phyloP scores from a whole-genome alignment of 1,140 invertebrate genomes.

The Heliconius eleuchia region DNA sequence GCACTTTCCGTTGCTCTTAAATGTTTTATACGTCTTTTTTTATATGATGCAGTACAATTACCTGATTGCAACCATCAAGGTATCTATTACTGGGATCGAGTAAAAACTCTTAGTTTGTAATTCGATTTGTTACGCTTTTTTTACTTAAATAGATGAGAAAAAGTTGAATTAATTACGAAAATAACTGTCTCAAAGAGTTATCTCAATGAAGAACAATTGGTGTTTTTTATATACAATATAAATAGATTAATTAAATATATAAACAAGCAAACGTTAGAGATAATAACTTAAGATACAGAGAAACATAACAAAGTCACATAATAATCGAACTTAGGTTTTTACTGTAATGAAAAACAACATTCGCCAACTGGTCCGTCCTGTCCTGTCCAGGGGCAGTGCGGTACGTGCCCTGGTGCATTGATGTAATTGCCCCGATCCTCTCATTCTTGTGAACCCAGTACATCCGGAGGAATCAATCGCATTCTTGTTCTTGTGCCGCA shows the following conservation, averaged over 20 bases:
- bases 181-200: neutral
- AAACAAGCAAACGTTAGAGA: neutral
- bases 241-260: neutral
- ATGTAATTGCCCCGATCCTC: slow-evolving; percentile 61
- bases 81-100: slow-evolving; percentile 22
- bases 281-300: neutral
- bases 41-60: slow-evolving; percentile 30
- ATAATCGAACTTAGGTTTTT: slow-evolving; percentile 9
- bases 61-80: slow-evolving; percentile 16
- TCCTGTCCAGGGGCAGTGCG: slow-evolving; percentile 25
- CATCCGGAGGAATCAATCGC: slow-evolving; percentile 51
- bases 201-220: neutral
- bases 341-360: neutral
- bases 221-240: neutral
- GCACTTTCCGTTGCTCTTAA: slow-evolving; percentile 52
- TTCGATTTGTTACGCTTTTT: slow-evolving; percentile 36
- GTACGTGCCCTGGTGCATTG: slow-evolving; percentile 49
- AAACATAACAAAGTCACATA: neutral
- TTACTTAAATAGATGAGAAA: slow-evolving; percentile 2
- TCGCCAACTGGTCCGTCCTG: slow-evolving; percentile 64
- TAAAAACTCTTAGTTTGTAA: slow-evolving; percentile 31
- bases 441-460: slow-evolving; percentile 49
- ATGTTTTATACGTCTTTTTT: slow-evolving; percentile 47
- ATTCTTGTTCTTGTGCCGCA: slow-evolving; percentile 14
- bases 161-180: slow-evolving; percentile 4